Evolutionary conservation across 2,888 invertebrate species (phyloP).

Genomic region (Lepidocyrtinus sp.): DNA sequence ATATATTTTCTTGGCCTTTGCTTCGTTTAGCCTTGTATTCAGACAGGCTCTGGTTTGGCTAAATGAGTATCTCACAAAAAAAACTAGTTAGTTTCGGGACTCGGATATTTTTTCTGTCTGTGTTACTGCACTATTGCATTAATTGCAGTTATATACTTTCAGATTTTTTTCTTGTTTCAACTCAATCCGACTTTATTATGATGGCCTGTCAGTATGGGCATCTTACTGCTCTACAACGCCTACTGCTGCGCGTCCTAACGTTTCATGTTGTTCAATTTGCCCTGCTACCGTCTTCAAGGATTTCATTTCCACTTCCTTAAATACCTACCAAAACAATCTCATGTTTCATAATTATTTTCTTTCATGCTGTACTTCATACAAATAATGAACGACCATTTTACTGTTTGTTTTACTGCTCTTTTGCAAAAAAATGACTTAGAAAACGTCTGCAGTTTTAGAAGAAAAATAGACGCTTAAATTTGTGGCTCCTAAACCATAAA

Average conservation of each 20-base stretch:
- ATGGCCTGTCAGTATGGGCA: not conserved
- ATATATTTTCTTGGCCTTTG: not conserved
- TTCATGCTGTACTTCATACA: not conserved
- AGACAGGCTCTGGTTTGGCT: slow-evolving; percentile 7
- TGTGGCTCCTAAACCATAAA: no score
- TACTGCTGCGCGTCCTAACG: not conserved
- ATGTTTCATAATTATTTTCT: not conserved
- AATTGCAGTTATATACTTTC: slow-evolving; percentile 8
- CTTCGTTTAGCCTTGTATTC: slow-evolving; percentile 1
- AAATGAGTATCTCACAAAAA: slow-evolving; percentile 9
- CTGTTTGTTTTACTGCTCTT: not conserved
- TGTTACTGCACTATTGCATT: slow-evolving; percentile 3
- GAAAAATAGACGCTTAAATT: no score
- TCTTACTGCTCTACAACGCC: not conserved
- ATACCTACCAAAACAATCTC: not conserved
- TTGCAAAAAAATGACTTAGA: not conserved
- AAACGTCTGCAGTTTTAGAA: no score
- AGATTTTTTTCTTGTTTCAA: no score
- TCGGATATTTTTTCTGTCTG: not conserved
- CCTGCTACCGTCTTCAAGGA: not conserved
- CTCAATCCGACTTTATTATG: not conserved
- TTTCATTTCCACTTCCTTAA: slow-evolving; percentile 1
- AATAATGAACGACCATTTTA: not conserved
- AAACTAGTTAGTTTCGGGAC: slow-evolving; percentile 14
- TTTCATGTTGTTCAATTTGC: no score